These are phyloP conservation scores for Argya squamiceps DNA, from an alignment of 2,797 vertebrate genomes.

Conservation along the genomic window DNA sequence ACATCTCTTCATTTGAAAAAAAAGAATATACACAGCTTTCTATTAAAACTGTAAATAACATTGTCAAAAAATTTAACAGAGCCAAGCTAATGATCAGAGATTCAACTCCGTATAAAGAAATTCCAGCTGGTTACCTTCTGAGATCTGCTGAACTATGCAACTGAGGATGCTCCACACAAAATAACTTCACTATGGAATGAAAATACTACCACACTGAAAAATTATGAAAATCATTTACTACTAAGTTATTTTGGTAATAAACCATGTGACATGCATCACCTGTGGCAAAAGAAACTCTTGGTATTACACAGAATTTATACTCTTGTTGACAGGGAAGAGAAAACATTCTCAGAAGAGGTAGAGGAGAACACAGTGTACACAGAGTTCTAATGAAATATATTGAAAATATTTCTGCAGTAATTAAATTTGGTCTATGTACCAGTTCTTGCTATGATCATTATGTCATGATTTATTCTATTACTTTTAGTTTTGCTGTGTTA, in stretches of 20 bases:
- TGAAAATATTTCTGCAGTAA: neutral
- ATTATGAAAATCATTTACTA: neutral
- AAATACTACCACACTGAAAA: neutral
- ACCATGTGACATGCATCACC: neutral
- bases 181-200: neutral
- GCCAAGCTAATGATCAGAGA: neutral
- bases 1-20: neutral
- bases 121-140: neutral
- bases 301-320: neutral
- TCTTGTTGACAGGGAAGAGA: neutral
- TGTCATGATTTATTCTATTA: neutral
- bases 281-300: neutral
- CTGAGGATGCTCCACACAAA: neutral
- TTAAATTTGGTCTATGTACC: neutral
- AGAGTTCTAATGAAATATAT: neutral
- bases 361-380: neutral
- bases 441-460: neutral
- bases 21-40: neutral
- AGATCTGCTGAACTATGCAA: neutral
- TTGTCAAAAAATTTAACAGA: neutral
- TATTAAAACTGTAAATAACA: neutral
- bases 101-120: neutral
- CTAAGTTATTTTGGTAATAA: neutral
- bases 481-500: neutral
- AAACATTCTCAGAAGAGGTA: neutral